phyloP scores from a whole-genome alignment of 2,113 vertebrate genomes.

The Ammodytes dubius region DNA sequence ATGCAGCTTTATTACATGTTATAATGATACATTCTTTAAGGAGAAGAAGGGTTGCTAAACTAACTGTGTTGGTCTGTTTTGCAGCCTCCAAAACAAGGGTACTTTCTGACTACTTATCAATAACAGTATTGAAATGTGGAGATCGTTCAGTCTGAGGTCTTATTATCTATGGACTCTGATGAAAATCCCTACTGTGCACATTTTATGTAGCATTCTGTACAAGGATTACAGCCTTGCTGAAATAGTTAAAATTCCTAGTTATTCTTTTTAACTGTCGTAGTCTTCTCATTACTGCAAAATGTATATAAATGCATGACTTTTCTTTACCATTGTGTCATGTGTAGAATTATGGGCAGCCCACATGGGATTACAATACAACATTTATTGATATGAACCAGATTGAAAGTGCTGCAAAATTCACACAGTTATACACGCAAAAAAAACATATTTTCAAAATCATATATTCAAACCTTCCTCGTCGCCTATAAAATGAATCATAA shows the following conservation, averaged over 20 bases:
- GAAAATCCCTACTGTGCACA: not conserved
- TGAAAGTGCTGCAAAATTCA: not conserved
- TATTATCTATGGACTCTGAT: not conserved
- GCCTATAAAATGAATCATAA: not conserved
- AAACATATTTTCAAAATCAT: not conserved
- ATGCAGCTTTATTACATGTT: not conserved
- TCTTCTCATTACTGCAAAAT: not conserved
- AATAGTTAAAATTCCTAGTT: not conserved
- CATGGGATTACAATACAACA: not conserved
- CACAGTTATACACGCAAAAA: too few relatives aligned
- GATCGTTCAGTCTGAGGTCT: not conserved
- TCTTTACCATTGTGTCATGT: not conserved
- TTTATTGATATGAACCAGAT: not conserved
- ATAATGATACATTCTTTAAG: not conserved
- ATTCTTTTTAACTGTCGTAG: not conserved
- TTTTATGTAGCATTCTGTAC: not conserved
- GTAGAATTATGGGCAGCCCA: not conserved
- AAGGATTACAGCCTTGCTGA: not conserved
- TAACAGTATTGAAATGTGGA: not conserved
- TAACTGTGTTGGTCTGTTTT: not conserved
- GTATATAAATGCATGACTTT: not conserved
- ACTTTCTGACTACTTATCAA: not conserved
- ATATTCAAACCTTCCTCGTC: not conserved
- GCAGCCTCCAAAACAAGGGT: not conserved
- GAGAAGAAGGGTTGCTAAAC: not conserved